Base-by-base conservation (phyloP, 1,140 invertebrate genomes). In the Olivierus martensii region DNA sequence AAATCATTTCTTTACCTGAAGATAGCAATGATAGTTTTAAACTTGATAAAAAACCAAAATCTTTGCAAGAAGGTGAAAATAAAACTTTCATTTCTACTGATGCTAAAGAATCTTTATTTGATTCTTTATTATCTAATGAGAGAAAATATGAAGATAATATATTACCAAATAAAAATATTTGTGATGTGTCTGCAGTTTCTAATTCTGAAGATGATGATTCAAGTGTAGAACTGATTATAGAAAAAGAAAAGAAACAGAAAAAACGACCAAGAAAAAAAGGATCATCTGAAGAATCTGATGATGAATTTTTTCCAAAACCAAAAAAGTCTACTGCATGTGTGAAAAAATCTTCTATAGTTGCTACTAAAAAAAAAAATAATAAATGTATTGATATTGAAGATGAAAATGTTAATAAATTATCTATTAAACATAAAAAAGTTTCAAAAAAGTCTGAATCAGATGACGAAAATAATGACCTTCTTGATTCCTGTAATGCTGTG, bases 341-440 rank as follows among this genome's bases (percentile, higher is more conserved):
- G 3, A 68, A 68, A 46, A 46, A 56, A 28, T 42, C 51, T 2
- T 67, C 67, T 28, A 59, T 63, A 19, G 56, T 61, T 3, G 7
- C 58, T 0, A 67, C 67, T 43, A 68, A 69, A 21, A 70, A 67
- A 47, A 37, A 35, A 2, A 6, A 15, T 6, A 56, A 60, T 42
- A 60, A 61, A 3, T 65, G 64, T 7, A 63, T 60, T 37, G 68
- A 67, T 4, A 63, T 67, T 3, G 62, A 62, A 0, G 69, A 69
- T 11, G 66, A 7, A 64, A 7, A 49, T 58, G 22, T 63, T 62
- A 41, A 35, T 15, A 35, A 57, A 22, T 18, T 51, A 28, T 53
- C 58, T 38, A 53, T 54, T 15, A 53, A 51, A 21, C 38, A 18
- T 15, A 44, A 50, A 41, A 55, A 22, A 59, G 66, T 55, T 45